Base-by-base conservation (phyloP, 2,888 invertebrate genomes). In the Camponotus fellah region DNA sequence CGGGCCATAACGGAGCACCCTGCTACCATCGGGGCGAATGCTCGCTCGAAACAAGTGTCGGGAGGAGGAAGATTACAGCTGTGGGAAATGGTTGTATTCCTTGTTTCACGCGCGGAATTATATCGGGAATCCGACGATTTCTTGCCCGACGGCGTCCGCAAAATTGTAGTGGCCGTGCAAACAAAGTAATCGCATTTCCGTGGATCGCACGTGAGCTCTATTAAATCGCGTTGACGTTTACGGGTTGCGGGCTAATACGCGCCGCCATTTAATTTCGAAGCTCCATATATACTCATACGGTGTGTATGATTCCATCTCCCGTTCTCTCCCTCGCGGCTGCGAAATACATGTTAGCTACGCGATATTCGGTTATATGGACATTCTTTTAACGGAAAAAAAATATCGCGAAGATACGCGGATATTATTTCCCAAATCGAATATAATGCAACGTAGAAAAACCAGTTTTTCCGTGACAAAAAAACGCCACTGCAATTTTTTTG, bases 81-180 rank as follows among this genome's bases (percentile, higher is more conserved):
- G 85, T 65, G 56, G 62, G 12, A 43, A 85, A 83, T 85, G 58
- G 65, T 65, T 53, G 74, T 60, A 85, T 84, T 83, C 74, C 60
- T 53, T 72, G 77, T 58, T 26, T 26, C 72, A 60, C 17, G 17
- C 72, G 60, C 60, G 34, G 14, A 71, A 71, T 60, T 85, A 43
- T 81, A 81, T 84, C 26, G 80, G 32, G 2, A 58, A 65, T 43
- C 43, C 34, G 58, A 26, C 40, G 58, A 80, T 85, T 79, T 75
- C 75, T 85, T 75, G 71, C 79, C 43, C 64, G 49, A 46, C 46
- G 62, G 56, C 32, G n/a, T 32, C 32, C 77, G 43, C 60, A 26
- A 58, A 69, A 62, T 60, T 66, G 65, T 34, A 21, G n/a, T 26
- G 76, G 40, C 10, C 53, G 60, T 14, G 76, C 81, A 75, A 81